phyloP scores from a whole-genome alignment of 2,113 vertebrate genomes.

The Pandion haliaetus region DNA sequence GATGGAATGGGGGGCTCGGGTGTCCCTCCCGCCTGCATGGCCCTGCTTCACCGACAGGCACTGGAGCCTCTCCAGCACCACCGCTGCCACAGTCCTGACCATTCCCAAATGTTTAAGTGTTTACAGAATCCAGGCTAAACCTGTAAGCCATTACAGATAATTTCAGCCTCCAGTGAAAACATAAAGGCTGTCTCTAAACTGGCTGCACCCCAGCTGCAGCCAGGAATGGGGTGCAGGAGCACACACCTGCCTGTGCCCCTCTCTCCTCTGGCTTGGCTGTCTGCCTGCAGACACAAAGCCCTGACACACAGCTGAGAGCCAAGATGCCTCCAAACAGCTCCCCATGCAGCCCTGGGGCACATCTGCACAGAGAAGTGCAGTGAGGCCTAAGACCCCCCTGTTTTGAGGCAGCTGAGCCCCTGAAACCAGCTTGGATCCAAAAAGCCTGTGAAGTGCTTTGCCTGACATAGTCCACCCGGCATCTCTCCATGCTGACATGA shows the following conservation, averaged over 20 bases:
- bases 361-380: background rate
- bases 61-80: background rate
- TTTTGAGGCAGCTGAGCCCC: background rate
- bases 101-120: background rate
- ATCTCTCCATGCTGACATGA: background rate
- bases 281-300: background rate
- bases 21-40: rapidly evolving
- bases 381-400: background rate
- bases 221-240: background rate
- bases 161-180: background rate
- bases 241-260: rapidly evolving
- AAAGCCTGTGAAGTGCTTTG: background rate
- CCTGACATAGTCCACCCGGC: background rate
- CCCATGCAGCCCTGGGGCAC: background rate
- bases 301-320: rapidly evolving
- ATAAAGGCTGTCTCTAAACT: background rate
- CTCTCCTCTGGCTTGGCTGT: background rate
- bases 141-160: background rate
- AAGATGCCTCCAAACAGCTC: background rate
- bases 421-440: background rate
- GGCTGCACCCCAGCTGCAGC: rapidly evolving
- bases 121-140: background rate
- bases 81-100: rapidly evolving
- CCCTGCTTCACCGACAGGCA: background rate
- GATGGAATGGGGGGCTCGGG: background rate